Evolutionary conservation across 2,797 vertebrate species (phyloP), one percentile per base, ranked within the genome.

Genomic region (Ara ararauna): DNA sequence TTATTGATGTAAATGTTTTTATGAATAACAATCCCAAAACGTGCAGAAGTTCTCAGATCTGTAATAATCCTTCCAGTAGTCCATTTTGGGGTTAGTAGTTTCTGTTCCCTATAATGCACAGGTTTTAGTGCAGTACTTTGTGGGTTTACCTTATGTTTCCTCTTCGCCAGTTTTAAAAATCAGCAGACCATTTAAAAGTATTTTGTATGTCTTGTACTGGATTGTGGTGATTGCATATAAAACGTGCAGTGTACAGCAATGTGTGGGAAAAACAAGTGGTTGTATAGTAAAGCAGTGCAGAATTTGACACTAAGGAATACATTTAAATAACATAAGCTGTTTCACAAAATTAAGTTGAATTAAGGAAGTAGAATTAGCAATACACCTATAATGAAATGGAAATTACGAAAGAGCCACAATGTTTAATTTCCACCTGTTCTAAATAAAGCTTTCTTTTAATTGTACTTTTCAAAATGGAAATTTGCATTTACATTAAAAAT

Each of bases 361-460:
- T 92, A 91, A 85, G 38, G 45, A 90, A 93, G 79, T 18, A 85
- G 72, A 91, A 83, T 95, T 93, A 92, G 34, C 89, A 87, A 85
- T 51, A 53, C 30, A 85, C 40, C 47, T 89, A 87, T 84, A 89
- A 66, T 48, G 80, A 60, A 73, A 29, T 36, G 71, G 47, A 79
- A 87, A 56, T 79, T 90, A 84, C 73, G 24, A 78, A 95, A 91
- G 53, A 54, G 47, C 50, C 34, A 45, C 26, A 56, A 22, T 82
- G 54, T 89, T 93, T 95, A n/a, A 71, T 93, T 92, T 94, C 44
- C 30, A 70, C 67, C 40, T 92, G 64, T 72, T 93, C 71, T 89
- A 76, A 84, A 94, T 65, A 75, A 84, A 94, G 13, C 58, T 82
- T 73, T 76, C 38, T 86, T 90, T 88, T 79, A 93, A 84, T 15